Conservation (phyloP, 2,113 vertebrate species). For the Antidorcas marsupialis region DNA sequence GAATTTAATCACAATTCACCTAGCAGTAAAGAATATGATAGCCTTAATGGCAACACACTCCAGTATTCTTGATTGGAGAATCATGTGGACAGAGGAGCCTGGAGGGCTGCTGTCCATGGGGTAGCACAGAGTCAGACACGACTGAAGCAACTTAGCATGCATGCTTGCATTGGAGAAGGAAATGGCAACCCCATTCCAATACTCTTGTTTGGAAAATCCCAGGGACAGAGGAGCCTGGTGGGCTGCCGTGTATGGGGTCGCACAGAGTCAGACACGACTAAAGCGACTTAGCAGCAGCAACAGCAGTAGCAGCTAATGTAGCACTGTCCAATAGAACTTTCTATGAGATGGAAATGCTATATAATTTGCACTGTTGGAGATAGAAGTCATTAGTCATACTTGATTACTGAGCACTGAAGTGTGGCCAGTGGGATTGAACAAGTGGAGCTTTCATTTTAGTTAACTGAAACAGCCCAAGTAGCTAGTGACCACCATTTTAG, state of each 20-base stretch:
- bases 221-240: background rate
- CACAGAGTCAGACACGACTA: background rate
- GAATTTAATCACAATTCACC: conserved; percentile 47
- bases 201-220: background rate
- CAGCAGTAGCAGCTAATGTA: background rate
- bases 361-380: background rate
- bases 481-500: background rate
- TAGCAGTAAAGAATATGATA: background rate
- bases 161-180: background rate
- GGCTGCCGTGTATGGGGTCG: background rate
- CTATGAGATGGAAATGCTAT: background rate
- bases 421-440: background rate
- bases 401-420: background rate
- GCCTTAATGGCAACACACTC: background rate
- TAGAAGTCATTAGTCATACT: background rate
- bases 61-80: background rate
- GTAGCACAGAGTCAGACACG: background rate
- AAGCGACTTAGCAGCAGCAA: background rate
- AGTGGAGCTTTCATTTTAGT: background rate
- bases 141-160: background rate
- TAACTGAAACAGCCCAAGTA: background rate
- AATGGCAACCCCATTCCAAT: background rate
- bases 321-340: background rate
- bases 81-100: background rate
- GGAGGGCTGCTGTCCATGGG: background rate